Evolutionary conservation across 30 jellyfish, hydroid and myxozoan species (phyloP), one percentile per base, ranked within the genome.

Genomic region (Pelagia noctiluca): DNA sequence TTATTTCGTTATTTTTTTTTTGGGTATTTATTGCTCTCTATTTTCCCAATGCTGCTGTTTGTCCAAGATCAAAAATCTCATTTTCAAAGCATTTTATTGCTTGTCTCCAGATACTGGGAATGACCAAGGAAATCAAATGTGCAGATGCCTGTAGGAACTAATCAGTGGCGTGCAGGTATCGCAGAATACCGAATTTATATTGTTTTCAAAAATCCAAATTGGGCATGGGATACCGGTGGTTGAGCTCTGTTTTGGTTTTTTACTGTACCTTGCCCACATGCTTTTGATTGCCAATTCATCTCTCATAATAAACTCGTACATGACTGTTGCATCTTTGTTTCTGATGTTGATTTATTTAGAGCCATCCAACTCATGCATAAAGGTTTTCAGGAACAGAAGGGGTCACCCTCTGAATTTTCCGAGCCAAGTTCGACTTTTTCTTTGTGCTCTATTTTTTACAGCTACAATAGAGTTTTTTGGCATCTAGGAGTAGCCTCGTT

Each of bases 121-220:
- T 42, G 57, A 42, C 57, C 57, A 42, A 42, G 57, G 57, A 42
- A 42, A 74, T 47, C 31, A 74, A 50, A 48, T 67, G 86, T 35
- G 80, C 80, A 77, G 74, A 74, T 74, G 86, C 88, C 88, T 77
- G 79, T 77, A 77, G 88, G 80, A 57, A 53, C 60, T 77, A 77
- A 35, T 16, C 79, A 77, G 38, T 77, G 80, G 88, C 88, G 50
- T 77, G 88, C 88, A 77, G 88, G 80, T 46, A 74, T 74, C 75
- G 74, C 60, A 74, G 74, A 47, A 67, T 67, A 19, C 74, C 54
- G 57, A 74, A 50, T 13, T 48, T 47, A 48, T 65, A 13, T 74
- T 74, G n/a, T n/a, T 74, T 24, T 50, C 86, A 29, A 50, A 74
- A 74, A 46, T 74, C 86, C 74, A 36, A 47, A 74, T 35, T 38